These are phyloP conservation scores for Bolinopsis microptera DNA, from an alignment of 37 sponge, comb jelly and placozoan genomes.

Conservation along the genomic window DNA sequence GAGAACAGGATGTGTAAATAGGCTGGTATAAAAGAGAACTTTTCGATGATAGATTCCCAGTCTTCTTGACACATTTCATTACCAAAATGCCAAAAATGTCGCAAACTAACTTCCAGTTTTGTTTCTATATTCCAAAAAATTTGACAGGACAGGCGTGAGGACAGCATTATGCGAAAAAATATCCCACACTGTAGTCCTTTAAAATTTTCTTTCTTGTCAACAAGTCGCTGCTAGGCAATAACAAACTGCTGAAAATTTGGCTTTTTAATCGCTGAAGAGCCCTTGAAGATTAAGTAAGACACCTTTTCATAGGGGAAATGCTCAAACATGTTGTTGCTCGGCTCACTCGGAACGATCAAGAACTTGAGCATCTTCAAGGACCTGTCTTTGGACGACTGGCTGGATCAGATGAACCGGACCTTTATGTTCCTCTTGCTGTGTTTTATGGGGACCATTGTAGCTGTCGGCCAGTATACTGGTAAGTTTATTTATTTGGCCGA, in stretches of 20 bases:
- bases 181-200: too few species aligned
- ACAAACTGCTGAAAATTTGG: conserved; percentile 39
- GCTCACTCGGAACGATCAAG: conserved; percentile 67
- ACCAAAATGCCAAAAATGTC: too few species aligned
- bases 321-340: conserved; percentile 65
- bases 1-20: too few species aligned
- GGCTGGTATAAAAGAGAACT: too few species aligned
- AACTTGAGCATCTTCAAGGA: conserved; percentile 66
- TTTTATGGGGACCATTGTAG: conserved; percentile 58
- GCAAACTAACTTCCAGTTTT: too few species aligned
- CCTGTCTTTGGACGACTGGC: conserved; percentile 57
- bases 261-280: conserved; percentile 13
- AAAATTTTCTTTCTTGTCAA: too few species aligned
- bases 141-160: too few species aligned
- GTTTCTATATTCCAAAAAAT: too few species aligned
- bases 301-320: conserved; percentile 61
- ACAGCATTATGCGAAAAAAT: too few species aligned
- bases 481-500: background rate
- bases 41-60: too few species aligned
- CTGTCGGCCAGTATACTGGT: conserved; percentile 58
- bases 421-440: conserved; percentile 63
- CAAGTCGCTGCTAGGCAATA: background rate
- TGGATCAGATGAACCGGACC: conserved; percentile 65
- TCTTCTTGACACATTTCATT: too few species aligned
- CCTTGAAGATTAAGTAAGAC: conserved; percentile 60